Evolutionary conservation across 2,888 invertebrate species (phyloP).

Genomic region (Callosobruchus maculatus): DNA sequence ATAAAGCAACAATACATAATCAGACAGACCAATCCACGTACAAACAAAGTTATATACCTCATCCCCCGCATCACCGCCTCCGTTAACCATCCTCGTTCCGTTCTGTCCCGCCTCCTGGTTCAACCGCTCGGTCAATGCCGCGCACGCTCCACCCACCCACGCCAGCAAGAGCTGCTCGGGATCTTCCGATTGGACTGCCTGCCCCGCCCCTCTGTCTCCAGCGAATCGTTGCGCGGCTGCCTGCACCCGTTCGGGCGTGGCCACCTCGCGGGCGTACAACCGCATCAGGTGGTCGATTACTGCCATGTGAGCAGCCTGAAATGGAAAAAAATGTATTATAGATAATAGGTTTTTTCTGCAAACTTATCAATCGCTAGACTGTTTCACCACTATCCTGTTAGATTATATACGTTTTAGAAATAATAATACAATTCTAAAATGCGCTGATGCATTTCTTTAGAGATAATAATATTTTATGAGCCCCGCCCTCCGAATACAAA

Average conservation of each 20-base stretch:
- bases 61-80: slow-evolving; percentile 36
- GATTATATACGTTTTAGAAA: too few relatives aligned
- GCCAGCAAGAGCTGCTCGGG: slow-evolving; percentile 80
- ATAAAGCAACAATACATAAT: too few relatives aligned
- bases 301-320: slow-evolving; percentile 91
- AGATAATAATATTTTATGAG: too few relatives aligned
- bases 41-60: not conserved
- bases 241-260: slow-evolving; percentile 80
- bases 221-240: slow-evolving; percentile 81
- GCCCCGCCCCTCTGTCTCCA: slow-evolving; percentile 48
- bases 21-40: too few relatives aligned
- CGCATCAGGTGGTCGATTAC: slow-evolving; percentile 95
- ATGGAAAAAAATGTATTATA: slow-evolving; percentile 21
- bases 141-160: slow-evolving; percentile 87
- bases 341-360: too few relatives aligned
- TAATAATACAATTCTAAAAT: too few relatives aligned
- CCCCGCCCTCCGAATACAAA: too few relatives aligned
- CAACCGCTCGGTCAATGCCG: slow-evolving; percentile 64
- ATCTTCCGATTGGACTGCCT: slow-evolving; percentile 50
- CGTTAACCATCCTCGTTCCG: slow-evolving; percentile 20
- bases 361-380: too few relatives aligned
- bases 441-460: too few relatives aligned
- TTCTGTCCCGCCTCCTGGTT: slow-evolving; percentile 50
- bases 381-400: too few relatives aligned
- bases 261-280: slow-evolving; percentile 88